Conservation (phyloP, 2,888 invertebrate genomes). For the Nymphalis c-album region DNA sequence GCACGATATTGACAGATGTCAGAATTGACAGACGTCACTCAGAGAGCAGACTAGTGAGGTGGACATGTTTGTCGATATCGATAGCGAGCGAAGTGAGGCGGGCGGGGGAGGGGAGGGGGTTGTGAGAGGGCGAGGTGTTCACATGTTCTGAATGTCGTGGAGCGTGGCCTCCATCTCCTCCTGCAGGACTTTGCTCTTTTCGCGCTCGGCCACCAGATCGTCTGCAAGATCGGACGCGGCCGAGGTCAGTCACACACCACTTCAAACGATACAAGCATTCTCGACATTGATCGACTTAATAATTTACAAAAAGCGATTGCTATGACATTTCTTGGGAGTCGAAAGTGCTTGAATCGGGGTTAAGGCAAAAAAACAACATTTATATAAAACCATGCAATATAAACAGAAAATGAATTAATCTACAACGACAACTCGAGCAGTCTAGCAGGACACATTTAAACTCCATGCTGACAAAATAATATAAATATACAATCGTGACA, state of each 20-base stretch:
- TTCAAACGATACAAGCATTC: conserved; percentile 49
- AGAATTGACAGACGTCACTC: conserved; percentile 28
- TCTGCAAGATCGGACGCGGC: conserved; percentile 86
- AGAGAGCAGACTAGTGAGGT: conserved; percentile 34
- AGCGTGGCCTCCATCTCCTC: conserved; percentile 99
- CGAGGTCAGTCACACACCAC: conserved; percentile 73
- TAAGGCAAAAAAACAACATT: conserved; percentile 65
- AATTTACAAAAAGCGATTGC: background rate
- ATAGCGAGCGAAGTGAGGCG: conserved; percentile 46
- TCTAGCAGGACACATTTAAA: conserved; percentile 67
- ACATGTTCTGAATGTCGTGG: conserved; percentile 99
- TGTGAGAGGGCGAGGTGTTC: conserved; percentile 74
- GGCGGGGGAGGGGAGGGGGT: conserved; percentile 47
- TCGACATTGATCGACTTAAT: conserved; percentile 26
- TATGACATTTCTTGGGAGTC: conserved; percentile 12
- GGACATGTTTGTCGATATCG: conserved; percentile 44
- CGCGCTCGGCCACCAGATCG: conserved; percentile 96
- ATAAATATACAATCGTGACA: conserved; percentile 44
- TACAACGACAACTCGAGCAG: conserved; percentile 64
- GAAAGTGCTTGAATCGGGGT: conserved; percentile 45
- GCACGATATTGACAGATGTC: conserved; percentile 22
- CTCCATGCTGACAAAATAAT: conserved; percentile 67
- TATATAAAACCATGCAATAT: conserved; percentile 67
- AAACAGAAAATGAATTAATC: conserved; percentile 50
- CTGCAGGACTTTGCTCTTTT: conserved; percentile 97